phyloP scores from a whole-genome alignment of 1,140 invertebrate species.

The Ericerus pela region DNA sequence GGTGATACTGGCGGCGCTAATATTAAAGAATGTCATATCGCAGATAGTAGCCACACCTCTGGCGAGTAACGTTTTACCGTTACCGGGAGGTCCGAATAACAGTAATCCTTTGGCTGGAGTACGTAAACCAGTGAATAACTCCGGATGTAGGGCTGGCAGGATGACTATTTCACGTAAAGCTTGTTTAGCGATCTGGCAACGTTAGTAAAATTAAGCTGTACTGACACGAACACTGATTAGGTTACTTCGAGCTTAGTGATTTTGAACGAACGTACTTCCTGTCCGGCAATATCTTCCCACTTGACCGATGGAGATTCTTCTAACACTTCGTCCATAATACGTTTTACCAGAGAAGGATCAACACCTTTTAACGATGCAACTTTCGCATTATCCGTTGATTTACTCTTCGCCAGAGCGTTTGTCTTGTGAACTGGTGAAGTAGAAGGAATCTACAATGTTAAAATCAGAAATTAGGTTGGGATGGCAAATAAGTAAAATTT shows the following conservation, averaged over 20 bases:
- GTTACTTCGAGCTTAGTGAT: too few relatives aligned
- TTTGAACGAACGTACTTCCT: too few relatives aligned
- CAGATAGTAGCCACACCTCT: constrained; percentile 75
- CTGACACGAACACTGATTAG: too few relatives aligned
- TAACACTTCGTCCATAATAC: constrained; percentile 58
- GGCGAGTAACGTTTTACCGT: constrained; percentile 76
- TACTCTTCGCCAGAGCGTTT: constrained; percentile 18
- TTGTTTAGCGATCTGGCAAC: constrained; percentile 48
- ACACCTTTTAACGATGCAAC: constrained; percentile 43
- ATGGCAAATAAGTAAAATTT: too few relatives aligned
- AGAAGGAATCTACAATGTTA: constrained; percentile 26
- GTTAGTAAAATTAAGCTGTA: too few relatives aligned
- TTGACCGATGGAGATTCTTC: constrained; percentile 64
- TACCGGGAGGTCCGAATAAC: constrained; percentile 71
- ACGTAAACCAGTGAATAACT: constrained; percentile 61
- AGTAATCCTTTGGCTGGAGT: constrained; percentile 60
- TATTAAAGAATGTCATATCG: constrained; percentile 75
- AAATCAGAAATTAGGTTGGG: constrained; percentile 11
- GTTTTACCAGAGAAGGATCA: constrained; percentile 78
- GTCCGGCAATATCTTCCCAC: constrained; percentile 88
- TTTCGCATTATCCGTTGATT: not conserved
- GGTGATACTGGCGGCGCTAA: constrained; percentile 71
- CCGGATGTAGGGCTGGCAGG: constrained; percentile 70
- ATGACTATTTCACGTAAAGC: constrained; percentile 78
- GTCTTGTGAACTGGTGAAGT: constrained; percentile 42